Conservation (phyloP, 2,113 vertebrate species). For the Ctenodactylus gundi region DNA sequence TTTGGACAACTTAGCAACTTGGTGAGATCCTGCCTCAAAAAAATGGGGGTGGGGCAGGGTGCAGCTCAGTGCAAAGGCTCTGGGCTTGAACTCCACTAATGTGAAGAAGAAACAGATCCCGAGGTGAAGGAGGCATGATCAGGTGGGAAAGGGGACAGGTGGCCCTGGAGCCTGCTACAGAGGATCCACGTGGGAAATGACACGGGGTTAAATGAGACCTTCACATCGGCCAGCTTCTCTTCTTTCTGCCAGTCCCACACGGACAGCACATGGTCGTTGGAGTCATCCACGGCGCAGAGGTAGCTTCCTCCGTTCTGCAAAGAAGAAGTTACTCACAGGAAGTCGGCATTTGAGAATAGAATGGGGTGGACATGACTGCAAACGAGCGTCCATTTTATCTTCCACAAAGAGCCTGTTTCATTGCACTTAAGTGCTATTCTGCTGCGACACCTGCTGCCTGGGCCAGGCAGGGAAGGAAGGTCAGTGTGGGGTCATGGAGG, state of each 20-base stretch:
- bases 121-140: background rate
- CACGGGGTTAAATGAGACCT: slow-evolving; percentile 83
- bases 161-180: background rate
- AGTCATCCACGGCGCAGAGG: slow-evolving; percentile 95
- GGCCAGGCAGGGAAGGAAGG: background rate
- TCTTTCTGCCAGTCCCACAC: slow-evolving; percentile 99
- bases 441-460: background rate
- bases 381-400: background rate
- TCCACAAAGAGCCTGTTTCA: background rate
- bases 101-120: too few species aligned
- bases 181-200: rapidly evolving
- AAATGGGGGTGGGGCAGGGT: too few species aligned
- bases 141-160: background rate
- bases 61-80: too few species aligned
- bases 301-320: slow-evolving; percentile 94
- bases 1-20: too few species aligned
- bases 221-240: slow-evolving; percentile 94
- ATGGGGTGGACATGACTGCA: rapidly evolving
- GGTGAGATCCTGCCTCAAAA: too few species aligned
- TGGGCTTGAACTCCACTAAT: too few species aligned
- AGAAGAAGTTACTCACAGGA: background rate
- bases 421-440: background rate
- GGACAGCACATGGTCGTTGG: slow-evolving; percentile 96
- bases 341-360: background rate
- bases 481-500: background rate